Base-by-base conservation (phyloP, 2,113 vertebrate genomes). In the Varanus komodoensis region DNA sequence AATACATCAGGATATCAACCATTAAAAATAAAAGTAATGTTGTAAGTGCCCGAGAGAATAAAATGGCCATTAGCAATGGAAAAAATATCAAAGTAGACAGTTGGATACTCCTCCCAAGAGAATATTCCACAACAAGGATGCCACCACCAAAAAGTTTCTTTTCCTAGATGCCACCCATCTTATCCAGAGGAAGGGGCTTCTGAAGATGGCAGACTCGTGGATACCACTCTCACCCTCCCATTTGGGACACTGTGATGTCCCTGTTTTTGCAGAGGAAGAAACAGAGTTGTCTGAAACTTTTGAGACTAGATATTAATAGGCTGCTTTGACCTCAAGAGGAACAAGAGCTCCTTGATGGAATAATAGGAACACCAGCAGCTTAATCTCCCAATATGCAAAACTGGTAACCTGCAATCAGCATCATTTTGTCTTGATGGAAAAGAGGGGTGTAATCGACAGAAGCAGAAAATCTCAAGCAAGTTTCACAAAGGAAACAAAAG, bases 311-410 rank as follows among this genome's bases (percentile, higher is more conserved):
- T 92, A 94, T 91, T 89, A 89, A 91, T 54, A 67, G 68, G 50
- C 15, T 48, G 68, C 48, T 82, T 89, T 81, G 86, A 92, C 67
- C 25, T 32, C 52, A 87, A 67, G 67, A 73, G 54, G 93, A 50
- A 82, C 68, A 89, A 89, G 88, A 93, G 69, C 94, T 91, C 93
- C 82, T 44, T 88, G 87, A 89, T 84, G 88, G 91, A 95, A 93
- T 95, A 89, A 95, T 38, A 92, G 83, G 32, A 93, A 89, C 50
- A 92, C 0, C 0, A 0, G 90, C 38, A 44, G 1, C 92, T 85
- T 95, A 95, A 95, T 94, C 93, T 95, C 93, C 92, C 94, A 90
- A 91, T 87, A 93, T 91, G 91, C 93, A 92, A 95, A 93, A 77
- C 92, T 91, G 90, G 92, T 92, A 92, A 88, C 81, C 84, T 7